phyloP scores from a whole-genome alignment of 1,140 invertebrate species.

The Scaptomyza hsui region DNA sequence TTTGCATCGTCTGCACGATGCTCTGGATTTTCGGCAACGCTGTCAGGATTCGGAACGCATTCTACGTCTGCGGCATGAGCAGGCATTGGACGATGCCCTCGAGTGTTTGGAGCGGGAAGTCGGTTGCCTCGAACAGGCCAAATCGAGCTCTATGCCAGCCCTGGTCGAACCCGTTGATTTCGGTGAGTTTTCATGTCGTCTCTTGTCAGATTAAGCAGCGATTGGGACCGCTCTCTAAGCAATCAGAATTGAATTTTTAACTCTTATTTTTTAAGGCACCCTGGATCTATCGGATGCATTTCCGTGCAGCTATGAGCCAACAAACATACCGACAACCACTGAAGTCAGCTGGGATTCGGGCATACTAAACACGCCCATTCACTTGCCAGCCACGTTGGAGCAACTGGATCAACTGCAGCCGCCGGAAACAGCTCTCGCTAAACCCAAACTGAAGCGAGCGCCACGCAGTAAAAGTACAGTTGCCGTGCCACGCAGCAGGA shows the following conservation, averaged over 20 bases:
- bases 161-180: slow-evolving; percentile 61
- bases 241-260: too few species aligned
- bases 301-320: neutral
- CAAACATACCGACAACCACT: neutral
- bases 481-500: slow-evolving; percentile 14
- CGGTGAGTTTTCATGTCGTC: too few species aligned
- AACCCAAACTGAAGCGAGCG: slow-evolving; percentile 22
- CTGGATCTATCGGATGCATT: slow-evolving; percentile 30
- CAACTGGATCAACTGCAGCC: neutral
- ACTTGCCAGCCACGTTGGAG: slow-evolving; percentile 32
- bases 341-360: slow-evolving; percentile 32
- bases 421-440: neutral
- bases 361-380: slow-evolving; percentile 57
- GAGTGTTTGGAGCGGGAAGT: slow-evolving; percentile 71
- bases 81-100: slow-evolving; percentile 67
- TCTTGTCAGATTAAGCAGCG: too few species aligned
- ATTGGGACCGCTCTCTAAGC: too few species aligned
- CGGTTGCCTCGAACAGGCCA: slow-evolving; percentile 48
- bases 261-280: slow-evolving; percentile 2
- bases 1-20: slow-evolving; percentile 54
- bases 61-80: slow-evolving; percentile 58
- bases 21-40: slow-evolving; percentile 59
- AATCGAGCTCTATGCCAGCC: slow-evolving; percentile 22
- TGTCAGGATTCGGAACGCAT: slow-evolving; percentile 67
- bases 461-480: neutral